Evolutionary conservation across 2,888 invertebrate genomes (phyloP).

Genomic region (Pollenia amentaria): DNA sequence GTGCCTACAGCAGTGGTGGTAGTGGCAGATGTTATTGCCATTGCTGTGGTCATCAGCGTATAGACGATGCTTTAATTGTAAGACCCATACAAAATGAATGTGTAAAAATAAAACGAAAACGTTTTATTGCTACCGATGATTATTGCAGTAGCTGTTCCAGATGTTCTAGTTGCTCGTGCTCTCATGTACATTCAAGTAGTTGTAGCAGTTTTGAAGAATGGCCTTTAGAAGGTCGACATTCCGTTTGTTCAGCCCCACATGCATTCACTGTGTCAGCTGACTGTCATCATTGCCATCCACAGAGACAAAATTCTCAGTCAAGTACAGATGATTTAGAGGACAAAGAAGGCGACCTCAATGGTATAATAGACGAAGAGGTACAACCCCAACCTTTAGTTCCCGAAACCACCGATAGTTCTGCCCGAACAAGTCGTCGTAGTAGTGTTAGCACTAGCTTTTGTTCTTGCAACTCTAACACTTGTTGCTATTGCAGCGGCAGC

Average conservation of each 20-base stretch:
- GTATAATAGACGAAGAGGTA: conserved; percentile 53
- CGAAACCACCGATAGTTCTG: conserved; percentile 70
- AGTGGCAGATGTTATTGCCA: conserved; percentile 53
- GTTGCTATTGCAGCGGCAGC: conserved; percentile 80
- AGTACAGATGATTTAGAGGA: conserved; percentile 71
- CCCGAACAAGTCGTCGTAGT: conserved; percentile 78
- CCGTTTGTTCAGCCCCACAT: conserved; percentile 56
- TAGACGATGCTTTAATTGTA: background rate
- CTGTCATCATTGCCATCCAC: conserved; percentile 78
- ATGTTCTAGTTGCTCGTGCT: conserved; percentile 81
- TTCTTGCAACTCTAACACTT: conserved; percentile 81
- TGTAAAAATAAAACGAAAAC: conserved; percentile 81
- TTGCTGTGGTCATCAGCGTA: conserved; percentile 43
- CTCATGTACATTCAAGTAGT: conserved; percentile 78
- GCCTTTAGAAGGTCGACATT: conserved; percentile 66
- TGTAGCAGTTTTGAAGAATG: conserved; percentile 80
- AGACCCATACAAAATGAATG: conserved; percentile 78
- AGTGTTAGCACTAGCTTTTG: conserved; percentile 80
- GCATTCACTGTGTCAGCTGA: conserved; percentile 79
- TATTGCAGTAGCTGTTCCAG: conserved; percentile 78
- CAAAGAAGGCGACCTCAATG: conserved; percentile 38
- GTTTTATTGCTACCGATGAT: conserved; percentile 76
- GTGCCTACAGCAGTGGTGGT: background rate
- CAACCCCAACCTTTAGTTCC: conserved; percentile 57
- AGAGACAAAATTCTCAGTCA: conserved; percentile 71